Base-by-base conservation (phyloP, 2,797 vertebrate species). In the Xenopus petersii region DNA sequence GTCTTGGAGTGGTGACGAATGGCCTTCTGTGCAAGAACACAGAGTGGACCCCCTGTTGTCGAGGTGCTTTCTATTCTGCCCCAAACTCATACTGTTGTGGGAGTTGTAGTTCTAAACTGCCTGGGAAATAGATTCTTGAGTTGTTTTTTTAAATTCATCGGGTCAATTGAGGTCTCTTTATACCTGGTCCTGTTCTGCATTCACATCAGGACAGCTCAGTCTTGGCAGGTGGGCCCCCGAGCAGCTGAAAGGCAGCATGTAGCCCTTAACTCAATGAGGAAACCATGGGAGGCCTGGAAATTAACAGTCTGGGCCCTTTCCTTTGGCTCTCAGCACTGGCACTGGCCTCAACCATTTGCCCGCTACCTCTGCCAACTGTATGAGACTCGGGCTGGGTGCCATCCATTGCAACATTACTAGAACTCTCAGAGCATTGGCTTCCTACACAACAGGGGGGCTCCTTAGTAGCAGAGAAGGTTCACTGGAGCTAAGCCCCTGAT, bases 321-420 rank as follows among this genome's bases (percentile, higher is more conserved):
- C 36, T 42, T 9, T 42, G 83, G n/a, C 80, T 73, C 75, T 67
- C 82, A 84, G 36, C 36, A 42, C 36, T 87, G 86, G 86, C 86
- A 87, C 81, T 68, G 82, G 84, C 82, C 81, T 79, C 81, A 75
- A 81, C 83, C 81, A 79, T 82, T 49, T 83, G 81, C 81, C 77
- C 3, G 58, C 58, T 62, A 76, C 79, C 81, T 75, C 84, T 85
- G 86, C 86, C 86, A 86, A 87, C 85, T 86, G 84, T 86, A 86
- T 83, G 83, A 83, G 81, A 81, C 80, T 82, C 71, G 78, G 54
- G 16, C 72, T 84, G 84, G 83, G 83, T 79, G 65, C 75, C 21
- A 65, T 64, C 85, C 85, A 86, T 77, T 60, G 76, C 74, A 63
- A 74, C 79, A 81, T 81, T 81, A 71, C 81, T 30, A 30, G 2